Base-by-base conservation (phyloP, 2,113 vertebrate species). In the Eupsittula cactorum region DNA sequence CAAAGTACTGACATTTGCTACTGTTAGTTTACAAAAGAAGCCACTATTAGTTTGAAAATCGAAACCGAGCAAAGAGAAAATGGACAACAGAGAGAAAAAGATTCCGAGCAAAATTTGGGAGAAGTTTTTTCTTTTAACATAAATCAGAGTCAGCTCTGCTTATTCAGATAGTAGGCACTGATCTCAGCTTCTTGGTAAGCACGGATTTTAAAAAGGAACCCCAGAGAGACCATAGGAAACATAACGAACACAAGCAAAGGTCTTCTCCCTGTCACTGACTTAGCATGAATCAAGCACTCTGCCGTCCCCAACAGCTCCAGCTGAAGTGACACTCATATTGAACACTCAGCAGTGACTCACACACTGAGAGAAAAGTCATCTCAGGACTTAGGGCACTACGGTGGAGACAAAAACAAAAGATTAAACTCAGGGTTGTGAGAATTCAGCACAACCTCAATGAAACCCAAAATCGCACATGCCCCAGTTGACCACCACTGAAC, bases 1-100 rank as follows among this genome's bases (percentile, higher is more conserved):
- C 62, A 63, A 76, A 95, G 79, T 8, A 69, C 27, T 57, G 70
- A 85, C 50, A 52, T 73, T 90, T 86, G 62, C 70, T 90, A 74
- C 84, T 89, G 81, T 75, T 80, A 35, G 14, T 53, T 92, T 82
- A 91, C 24, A 57, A 41, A 86, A 82, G 47, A 52, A 78, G 46
- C 16, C 42, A 63, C 41, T 13, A 44, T 7, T 76, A 37, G 28
- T 52, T 65, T 77, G 60, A 47, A 64, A 92, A 90, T 62, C 42
- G 62, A 49, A 96, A 88, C 73, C 0, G 0, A 67, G 37, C 21
- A 82, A 92, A 67, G 31, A 70, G 37, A 86, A 73, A 83, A 86
- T 42, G 41, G 73, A 53, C 29, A 83, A 53, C 21, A 87, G 19
- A 62, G 15, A 44, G 16, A 33, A 74, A 87, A 83, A 63, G 44